These are phyloP conservation scores for Mimumesa dahlbomi DNA, from an alignment of 2,888 invertebrate genomes.

Conservation along the genomic window DNA sequence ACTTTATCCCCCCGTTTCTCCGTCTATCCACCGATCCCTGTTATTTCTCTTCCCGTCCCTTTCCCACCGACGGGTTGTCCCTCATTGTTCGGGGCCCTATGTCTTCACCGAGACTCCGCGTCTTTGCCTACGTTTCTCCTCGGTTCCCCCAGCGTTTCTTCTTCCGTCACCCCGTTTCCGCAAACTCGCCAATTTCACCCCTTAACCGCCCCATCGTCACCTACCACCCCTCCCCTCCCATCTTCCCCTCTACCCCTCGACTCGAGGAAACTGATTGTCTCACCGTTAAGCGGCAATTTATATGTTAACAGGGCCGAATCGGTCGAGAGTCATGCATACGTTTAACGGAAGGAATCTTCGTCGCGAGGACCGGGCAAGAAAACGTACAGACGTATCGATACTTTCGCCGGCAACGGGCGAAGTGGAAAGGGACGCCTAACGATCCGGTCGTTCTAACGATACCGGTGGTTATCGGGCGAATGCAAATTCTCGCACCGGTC, in stretches of 20 bases:
- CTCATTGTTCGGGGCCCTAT: too few species aligned
- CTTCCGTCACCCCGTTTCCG: neutral
- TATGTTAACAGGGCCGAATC: slow-evolving; percentile 77
- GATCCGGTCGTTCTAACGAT: neutral
- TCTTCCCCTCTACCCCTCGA: too few species aligned
- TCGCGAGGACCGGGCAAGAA: too few species aligned
- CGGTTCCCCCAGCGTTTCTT: neutral
- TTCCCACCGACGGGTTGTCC: neutral
- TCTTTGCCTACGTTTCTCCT: neutral
- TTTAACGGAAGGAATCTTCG: slow-evolving; percentile 60
- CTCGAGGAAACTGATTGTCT: slow-evolving; percentile 70
- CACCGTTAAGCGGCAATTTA: slow-evolving; percentile 77
- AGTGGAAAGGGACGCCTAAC: too few species aligned
- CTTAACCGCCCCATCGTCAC: slow-evolving; percentile 49
- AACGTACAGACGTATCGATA: too few species aligned
- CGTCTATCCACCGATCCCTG: neutral
- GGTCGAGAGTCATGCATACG: slow-evolving; percentile 76
- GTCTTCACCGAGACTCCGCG: neutral
- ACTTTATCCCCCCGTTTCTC: neutral
- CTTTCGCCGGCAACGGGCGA: too few species aligned
- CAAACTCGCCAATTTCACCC: neutral
- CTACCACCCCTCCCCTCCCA: too few species aligned
- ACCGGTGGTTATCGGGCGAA: slow-evolving; percentile 29
- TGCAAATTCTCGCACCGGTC: neutral
- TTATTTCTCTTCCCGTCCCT: too few species aligned